Base-by-base conservation (phyloP, 2,797 vertebrate species). In the Sebastes steindachneri region DNA sequence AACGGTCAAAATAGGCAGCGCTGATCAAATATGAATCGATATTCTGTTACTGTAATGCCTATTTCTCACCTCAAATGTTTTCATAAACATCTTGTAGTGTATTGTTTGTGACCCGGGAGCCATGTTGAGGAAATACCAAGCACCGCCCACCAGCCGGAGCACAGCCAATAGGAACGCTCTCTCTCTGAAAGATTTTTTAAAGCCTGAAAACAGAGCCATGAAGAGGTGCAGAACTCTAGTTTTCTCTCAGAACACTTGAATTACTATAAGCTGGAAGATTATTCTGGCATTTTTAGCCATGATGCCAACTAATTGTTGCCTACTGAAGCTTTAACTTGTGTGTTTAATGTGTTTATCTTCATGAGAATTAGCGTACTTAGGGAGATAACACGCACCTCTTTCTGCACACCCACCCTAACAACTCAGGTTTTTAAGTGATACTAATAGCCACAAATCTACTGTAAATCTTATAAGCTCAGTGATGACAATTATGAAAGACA, bases 401-500 rank as follows among this genome's bases (percentile, higher is more conserved):
- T 37, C 25, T 72, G 31, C 58, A 69, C 29, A 23, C 21, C 5
- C 66, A 23, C 17, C n/a, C 5, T 3, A 19, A 77, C 58, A 76
- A 33, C 19, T 69, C 21, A 28, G 62, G 48, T 63, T 53, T 78
- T 45, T 3, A 31, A 64, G 41, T n/a, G 19, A 23, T 15, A 51
- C 7, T 5, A 33, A 33, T 31, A 21, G n/a, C 64, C 23, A 75
- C 23, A 62, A 31, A 68, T 66, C n/a, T 29, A 57, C 23, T 67
- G 12, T 51, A 59, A 17, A 37, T 75, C 29, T 73, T 35, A 7
- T 4, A 76, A 77, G 63, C 23, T 4, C 10, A 15, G 45, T 37
- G 21, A 58, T n/a, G 17, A 58, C 14, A 70, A 37, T 79, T 17
- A 60, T 73, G 59, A 85, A 70, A 79, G 57, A 69, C 26, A 66